These are phyloP conservation scores for Oligia fasciuncula DNA, from an alignment of 2,888 invertebrate genomes.

Conservation along the genomic window DNA sequence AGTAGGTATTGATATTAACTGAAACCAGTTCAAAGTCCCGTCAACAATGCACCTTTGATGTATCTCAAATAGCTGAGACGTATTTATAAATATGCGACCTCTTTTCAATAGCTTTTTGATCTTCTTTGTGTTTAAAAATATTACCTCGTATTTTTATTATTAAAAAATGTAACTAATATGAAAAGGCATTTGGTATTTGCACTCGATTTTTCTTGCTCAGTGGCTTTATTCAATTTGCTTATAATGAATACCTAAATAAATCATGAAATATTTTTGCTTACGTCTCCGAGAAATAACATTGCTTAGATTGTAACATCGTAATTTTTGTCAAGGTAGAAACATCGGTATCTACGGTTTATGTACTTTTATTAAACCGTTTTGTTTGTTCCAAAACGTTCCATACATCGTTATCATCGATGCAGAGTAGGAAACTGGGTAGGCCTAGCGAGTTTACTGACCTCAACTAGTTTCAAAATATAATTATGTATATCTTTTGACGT, in stretches of 20 bases:
- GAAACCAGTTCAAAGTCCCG: slow-evolving; percentile 35
- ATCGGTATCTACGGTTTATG: not conserved
- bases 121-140: slow-evolving; percentile 56
- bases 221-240: slow-evolving; percentile 32
- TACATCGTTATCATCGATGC: not conserved
- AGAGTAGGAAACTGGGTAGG: not conserved
- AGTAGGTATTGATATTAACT: not conserved
- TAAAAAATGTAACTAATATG: slow-evolving; percentile 43
- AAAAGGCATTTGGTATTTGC: slow-evolving; percentile 41
- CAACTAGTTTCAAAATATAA: not conserved
- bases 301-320: slow-evolving; percentile 1
- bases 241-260: slow-evolving; percentile 27
- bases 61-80: slow-evolving; percentile 56
- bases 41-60: slow-evolving; percentile 70
- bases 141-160: slow-evolving; percentile 37
- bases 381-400: not conserved
- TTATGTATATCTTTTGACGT: not conserved
- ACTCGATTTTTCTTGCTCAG: slow-evolving; percentile 41
- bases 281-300: not conserved
- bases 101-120: slow-evolving; percentile 69
- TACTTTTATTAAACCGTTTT: not conserved
- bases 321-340: not conserved
- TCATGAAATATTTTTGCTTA: slow-evolving; percentile 12
- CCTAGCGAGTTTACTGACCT: not conserved
- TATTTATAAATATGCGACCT: slow-evolving; percentile 62